These are phyloP conservation scores for Echinarachnius parma DNA, from an alignment of 53 echinoderm and acorn worm genomes.

Conservation along the genomic window DNA sequence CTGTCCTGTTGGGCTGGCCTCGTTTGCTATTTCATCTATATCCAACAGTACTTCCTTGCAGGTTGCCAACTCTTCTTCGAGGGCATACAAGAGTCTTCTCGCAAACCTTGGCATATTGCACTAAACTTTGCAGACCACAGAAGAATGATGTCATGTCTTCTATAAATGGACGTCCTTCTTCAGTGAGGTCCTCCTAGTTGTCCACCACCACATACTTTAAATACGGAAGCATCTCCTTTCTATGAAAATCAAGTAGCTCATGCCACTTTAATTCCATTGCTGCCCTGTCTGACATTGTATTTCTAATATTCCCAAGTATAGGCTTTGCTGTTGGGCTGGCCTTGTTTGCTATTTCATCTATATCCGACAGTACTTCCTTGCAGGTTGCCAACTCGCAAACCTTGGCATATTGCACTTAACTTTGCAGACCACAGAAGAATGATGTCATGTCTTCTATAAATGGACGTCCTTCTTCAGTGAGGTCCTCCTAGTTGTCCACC, in stretches of 20 bases:
- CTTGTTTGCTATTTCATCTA: neutral
- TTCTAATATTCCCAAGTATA: conserved; percentile 11
- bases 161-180: neutral
- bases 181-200: conserved; percentile 3
- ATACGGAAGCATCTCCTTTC: conserved; percentile 1
- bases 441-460: neutral
- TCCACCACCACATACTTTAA: too few relatives aligned
- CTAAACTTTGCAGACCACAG: conserved; percentile 32
- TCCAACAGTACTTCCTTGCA: conserved; percentile 4
- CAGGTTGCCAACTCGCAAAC: too few relatives aligned
- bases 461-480: neutral
- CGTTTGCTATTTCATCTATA: neutral
- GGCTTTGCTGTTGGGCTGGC: neutral
- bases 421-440: conserved; percentile 41
- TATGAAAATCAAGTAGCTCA: neutral
- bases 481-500: neutral
- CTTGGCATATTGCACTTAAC: conserved; percentile 8
- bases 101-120: conserved; percentile 1
- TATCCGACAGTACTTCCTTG: conserved; percentile 8
- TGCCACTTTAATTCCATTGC: conserved; percentile 33
- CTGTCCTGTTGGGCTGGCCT: neutral
- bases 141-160: conserved; percentile 14
- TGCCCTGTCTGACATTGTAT: conserved; percentile 34
- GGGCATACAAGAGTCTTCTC: neutral
- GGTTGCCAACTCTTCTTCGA: conserved; percentile 1